These are phyloP conservation scores for Ciconia nigra DNA, from an alignment of 2,797 vertebrate genomes.

Conservation along the genomic window DNA sequence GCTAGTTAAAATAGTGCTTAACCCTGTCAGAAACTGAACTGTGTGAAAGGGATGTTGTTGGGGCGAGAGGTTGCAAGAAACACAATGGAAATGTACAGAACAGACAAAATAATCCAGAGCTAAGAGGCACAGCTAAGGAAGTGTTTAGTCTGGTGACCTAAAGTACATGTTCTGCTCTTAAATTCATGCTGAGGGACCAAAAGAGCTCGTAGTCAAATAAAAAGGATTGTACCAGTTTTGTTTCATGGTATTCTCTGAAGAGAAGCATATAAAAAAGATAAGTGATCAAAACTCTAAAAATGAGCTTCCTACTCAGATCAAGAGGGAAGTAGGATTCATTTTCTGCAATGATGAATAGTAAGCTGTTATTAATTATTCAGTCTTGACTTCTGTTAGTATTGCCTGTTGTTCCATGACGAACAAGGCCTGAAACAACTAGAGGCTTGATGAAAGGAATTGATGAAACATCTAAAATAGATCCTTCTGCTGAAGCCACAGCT, in stretches of 20 bases:
- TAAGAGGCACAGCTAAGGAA: background rate
- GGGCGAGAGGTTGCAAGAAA: background rate
- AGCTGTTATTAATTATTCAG: background rate
- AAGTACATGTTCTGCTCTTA: background rate
- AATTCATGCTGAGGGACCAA: background rate
- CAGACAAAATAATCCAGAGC: background rate
- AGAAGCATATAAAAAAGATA: background rate
- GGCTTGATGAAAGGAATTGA: background rate
- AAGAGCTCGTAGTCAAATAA: background rate
- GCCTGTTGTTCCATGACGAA: background rate
- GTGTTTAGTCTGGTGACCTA: background rate
- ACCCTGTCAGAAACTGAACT: background rate
- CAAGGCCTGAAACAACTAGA: background rate
- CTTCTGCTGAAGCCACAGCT: background rate
- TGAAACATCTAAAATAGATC: background rate
- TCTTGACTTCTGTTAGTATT: background rate
- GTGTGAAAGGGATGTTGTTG: background rate
- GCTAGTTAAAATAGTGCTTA: background rate
- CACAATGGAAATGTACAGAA: background rate
- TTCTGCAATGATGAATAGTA: background rate
- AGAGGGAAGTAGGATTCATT: background rate
- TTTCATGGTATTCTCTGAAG: background rate
- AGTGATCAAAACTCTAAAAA: background rate
- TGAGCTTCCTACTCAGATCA: background rate
- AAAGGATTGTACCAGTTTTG: background rate